phyloP scores from a whole-genome alignment of 2,113 vertebrate species.

The Cervus canadensis region DNA sequence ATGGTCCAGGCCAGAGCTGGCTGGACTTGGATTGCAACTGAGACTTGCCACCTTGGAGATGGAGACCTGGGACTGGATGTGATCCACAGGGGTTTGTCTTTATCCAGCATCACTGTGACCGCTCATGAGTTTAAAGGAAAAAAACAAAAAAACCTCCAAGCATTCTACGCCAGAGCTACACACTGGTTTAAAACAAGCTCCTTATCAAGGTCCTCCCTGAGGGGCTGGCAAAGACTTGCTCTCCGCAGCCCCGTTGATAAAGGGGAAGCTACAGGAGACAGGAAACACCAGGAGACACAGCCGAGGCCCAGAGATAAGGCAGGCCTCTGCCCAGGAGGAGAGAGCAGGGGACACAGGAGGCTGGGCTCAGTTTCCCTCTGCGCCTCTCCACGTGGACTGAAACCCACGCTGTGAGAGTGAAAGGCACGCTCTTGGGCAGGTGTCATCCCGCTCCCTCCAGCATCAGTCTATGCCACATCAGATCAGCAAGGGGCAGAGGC shows the following conservation, averaged over 20 bases:
- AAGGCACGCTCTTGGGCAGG: background rate
- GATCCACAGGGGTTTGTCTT: fast-evolving
- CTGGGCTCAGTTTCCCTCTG: fast-evolving
- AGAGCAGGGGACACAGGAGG: background rate
- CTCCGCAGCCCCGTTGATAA: background rate
- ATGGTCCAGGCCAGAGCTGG: background rate
- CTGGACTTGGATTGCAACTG: background rate
- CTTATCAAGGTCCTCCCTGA: background rate
- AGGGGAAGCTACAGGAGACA: background rate
- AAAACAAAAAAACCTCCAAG: background rate
- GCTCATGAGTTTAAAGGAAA: background rate
- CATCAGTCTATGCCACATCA: fast-evolving
- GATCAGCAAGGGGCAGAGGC: background rate
- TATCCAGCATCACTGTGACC: background rate
- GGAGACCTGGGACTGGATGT: background rate
- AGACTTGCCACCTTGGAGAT: background rate
- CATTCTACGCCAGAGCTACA: background rate
- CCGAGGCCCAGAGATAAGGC: background rate
- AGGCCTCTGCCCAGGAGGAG: background rate
- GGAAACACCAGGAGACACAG: background rate
- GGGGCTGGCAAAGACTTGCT: background rate
- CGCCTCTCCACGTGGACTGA: fast-evolving
- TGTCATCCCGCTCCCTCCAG: background rate
- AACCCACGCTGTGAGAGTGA: fast-evolving
- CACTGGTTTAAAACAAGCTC: background rate